phyloP scores from a whole-genome alignment of 1,140 invertebrate genomes.

The Eumaeus atala region DNA sequence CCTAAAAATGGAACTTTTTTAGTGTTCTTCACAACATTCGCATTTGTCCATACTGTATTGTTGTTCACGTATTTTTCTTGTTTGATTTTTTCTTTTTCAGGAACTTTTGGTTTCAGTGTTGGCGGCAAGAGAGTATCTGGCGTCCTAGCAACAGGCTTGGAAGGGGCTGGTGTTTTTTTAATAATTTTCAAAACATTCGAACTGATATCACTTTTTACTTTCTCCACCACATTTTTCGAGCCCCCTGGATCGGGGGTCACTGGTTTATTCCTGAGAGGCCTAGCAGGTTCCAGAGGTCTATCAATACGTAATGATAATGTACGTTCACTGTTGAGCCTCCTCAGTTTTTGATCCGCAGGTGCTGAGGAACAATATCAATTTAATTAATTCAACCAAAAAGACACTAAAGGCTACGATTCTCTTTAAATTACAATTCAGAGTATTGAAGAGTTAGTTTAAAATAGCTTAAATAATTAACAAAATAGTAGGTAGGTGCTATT shows the following conservation, averaged over 20 bases:
- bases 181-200: constrained; percentile 52
- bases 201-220: constrained; percentile 39
- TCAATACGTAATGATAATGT: constrained; percentile 29
- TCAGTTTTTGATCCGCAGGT: constrained; percentile 32
- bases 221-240: constrained; percentile 24
- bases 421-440: too few species aligned
- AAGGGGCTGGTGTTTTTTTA: constrained; percentile 43
- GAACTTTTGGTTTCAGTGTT: constrained; percentile 43
- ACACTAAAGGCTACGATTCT: too few species aligned
- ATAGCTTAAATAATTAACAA: too few species aligned
- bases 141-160: constrained; percentile 35
- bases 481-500: too few species aligned
- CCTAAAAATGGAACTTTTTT: constrained; percentile 31
- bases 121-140: constrained; percentile 46
- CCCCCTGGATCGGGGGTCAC: constrained; percentile 34
- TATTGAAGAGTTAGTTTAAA: too few species aligned
- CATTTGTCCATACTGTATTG: constrained; percentile 54
- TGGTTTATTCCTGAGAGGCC: constrained; percentile 38
- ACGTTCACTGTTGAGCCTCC: constrained; percentile 28
- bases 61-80: constrained; percentile 60
- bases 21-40: constrained; percentile 38
- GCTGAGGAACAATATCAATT: constrained; percentile 28
- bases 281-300: constrained; percentile 38
- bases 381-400: constrained; percentile 3
- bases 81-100: constrained; percentile 43